Evolutionary conservation across 2,113 vertebrate genomes (phyloP).

Genomic region (Rhinopomastus cyanomelas): DNA sequence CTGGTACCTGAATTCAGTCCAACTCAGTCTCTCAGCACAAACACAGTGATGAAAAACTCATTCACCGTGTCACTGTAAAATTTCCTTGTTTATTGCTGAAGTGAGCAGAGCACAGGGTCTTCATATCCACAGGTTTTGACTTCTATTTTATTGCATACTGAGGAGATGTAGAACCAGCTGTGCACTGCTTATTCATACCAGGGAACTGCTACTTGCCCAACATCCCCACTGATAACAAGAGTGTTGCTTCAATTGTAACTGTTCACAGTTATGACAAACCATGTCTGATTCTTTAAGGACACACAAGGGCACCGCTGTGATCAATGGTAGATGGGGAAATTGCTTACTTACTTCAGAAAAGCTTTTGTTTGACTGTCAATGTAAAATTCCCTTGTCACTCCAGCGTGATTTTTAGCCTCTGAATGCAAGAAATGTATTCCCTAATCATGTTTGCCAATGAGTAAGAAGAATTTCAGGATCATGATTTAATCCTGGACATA

Average conservation of each 20-base stretch:
- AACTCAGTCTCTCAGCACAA: constrained; percentile 58
- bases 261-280: background rate
- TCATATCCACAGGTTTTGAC: background rate
- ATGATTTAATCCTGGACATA: background rate
- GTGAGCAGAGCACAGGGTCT: background rate
- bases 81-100: constrained; percentile 33
- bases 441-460: background rate
- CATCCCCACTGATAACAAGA: background rate
- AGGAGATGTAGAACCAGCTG: constrained; percentile 3
- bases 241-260: background rate
- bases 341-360: background rate
- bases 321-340: background rate
- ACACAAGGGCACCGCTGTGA: background rate
- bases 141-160: constrained; percentile 1
- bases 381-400: background rate
- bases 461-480: background rate
- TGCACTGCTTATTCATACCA: background rate
- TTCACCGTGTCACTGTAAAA: constrained; percentile 8
- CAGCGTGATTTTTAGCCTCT: background rate
- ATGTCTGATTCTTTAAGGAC: background rate
- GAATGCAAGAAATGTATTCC: background rate
- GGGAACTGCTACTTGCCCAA: background rate
- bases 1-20: constrained; percentile 62
- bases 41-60: constrained; percentile 15
- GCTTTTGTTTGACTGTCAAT: background rate